These are phyloP conservation scores for Drosophila melanica DNA, from an alignment of 1,140 invertebrate genomes.

Conservation along the genomic window DNA sequence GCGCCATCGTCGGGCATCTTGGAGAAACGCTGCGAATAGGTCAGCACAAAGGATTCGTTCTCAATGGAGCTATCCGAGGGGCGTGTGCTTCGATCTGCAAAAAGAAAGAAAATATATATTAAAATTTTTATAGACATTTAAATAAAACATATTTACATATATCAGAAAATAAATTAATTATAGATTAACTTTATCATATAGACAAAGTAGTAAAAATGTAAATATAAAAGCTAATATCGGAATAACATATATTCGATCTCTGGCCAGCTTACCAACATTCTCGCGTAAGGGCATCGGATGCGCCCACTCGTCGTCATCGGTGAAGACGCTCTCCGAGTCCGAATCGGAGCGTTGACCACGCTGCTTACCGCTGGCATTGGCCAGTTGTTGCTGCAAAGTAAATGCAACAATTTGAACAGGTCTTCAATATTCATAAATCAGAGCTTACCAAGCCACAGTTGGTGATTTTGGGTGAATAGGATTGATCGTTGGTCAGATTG, in stretches of 20 bases:
- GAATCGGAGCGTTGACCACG: conserved; percentile 84
- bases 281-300: conserved; percentile 78
- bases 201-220: too few species aligned
- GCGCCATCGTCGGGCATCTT: conserved; percentile 84
- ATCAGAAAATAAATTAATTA: too few species aligned
- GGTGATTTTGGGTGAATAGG: conserved; percentile 83
- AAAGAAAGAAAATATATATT: too few species aligned
- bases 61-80: conserved; percentile 86
- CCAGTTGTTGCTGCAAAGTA: conserved; percentile 58
- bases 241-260: too few species aligned
- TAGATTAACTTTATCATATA: too few species aligned
- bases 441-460: conserved; percentile 71
- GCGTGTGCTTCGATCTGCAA: conserved; percentile 80
- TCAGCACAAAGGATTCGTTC: conserved; percentile 86
- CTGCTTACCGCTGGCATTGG: conserved; percentile 59
- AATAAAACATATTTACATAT: too few species aligned
- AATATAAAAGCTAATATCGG: too few species aligned
- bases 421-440: too few species aligned
- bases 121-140: too few species aligned
- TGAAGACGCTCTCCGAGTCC: conserved; percentile 86
- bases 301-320: conserved; percentile 86
- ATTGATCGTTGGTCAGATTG: conserved; percentile 83
- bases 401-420: not conserved
- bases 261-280: conserved; percentile 66
- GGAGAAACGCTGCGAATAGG: conserved; percentile 86